phyloP scores from a whole-genome alignment of 2,888 invertebrate species.

The Ennomos fuscantarius region DNA sequence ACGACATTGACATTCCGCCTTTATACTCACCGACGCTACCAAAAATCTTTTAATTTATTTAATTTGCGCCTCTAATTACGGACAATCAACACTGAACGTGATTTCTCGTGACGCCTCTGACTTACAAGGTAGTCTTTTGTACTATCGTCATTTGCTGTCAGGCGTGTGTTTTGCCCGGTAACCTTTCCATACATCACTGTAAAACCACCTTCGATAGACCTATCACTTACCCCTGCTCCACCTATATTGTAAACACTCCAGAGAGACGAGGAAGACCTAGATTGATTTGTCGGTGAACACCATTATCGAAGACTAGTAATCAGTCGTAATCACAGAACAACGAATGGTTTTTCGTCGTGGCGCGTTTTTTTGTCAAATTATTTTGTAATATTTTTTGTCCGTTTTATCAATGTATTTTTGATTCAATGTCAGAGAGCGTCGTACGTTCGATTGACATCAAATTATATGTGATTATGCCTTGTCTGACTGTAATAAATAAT shows the following conservation, averaged over 20 bases:
- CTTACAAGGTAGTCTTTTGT: slow-evolving; percentile 82
- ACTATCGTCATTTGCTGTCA: slow-evolving; percentile 70
- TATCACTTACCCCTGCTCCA: slow-evolving; percentile 39
- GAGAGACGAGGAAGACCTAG: slow-evolving; percentile 52
- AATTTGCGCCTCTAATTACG: slow-evolving; percentile 79
- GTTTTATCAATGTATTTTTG: slow-evolving; percentile 60
- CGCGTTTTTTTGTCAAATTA: slow-evolving; percentile 70
- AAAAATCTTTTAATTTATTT: slow-evolving; percentile 72
- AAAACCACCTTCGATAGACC: slow-evolving; percentile 45
- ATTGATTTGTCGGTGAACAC: slow-evolving; percentile 51
- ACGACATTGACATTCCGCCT: slow-evolving; percentile 70
- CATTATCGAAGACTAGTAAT: slow-evolving; percentile 79
- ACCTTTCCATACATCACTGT: slow-evolving; percentile 60
- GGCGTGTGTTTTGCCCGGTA: slow-evolving; percentile 68
- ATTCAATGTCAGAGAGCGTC: slow-evolving; percentile 78
- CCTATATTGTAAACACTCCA: slow-evolving; percentile 21
- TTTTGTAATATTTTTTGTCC: slow-evolving; percentile 57
- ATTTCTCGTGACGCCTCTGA: slow-evolving; percentile 72
- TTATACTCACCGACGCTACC: slow-evolving; percentile 54
- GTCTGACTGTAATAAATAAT: slow-evolving; percentile 47
- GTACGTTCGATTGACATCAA: slow-evolving; percentile 77
- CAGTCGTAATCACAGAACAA: slow-evolving; percentile 74
- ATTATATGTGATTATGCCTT: slow-evolving; percentile 65
- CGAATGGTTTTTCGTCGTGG: slow-evolving; percentile 73
- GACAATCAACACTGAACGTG: slow-evolving; percentile 71